These are phyloP conservation scores for Acyrthosiphon pisum DNA, from an alignment of 1,140 invertebrate genomes.

Conservation along the genomic window DNA sequence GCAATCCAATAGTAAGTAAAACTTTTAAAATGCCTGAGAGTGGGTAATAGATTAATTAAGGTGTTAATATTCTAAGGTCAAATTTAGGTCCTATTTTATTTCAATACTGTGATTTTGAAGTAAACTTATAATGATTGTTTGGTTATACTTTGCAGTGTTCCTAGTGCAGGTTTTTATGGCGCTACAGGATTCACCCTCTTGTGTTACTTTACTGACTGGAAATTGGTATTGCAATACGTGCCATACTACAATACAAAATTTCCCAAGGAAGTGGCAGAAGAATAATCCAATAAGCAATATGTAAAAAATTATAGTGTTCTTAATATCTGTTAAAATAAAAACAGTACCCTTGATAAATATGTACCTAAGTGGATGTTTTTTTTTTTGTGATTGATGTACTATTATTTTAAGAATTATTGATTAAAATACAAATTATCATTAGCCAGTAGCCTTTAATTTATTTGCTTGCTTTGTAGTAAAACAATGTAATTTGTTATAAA, in stretches of 20 bases:
- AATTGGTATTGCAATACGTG: conserved; percentile 72
- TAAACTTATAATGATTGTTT: neutral
- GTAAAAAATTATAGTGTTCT: conserved; percentile 16
- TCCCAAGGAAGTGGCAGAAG: conserved; percentile 55
- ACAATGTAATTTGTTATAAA: neutral
- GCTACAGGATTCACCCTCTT: conserved; percentile 67
- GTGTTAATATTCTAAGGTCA: conserved; percentile 2
- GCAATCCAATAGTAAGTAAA: conserved; percentile 21
- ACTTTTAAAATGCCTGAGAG: neutral
- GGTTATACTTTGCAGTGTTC: conserved; percentile 65
- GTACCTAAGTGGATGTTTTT: neutral
- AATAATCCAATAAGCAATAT: neutral
- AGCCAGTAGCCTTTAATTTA: neutral
- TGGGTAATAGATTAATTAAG: too few relatives aligned
- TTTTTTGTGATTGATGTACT: neutral
- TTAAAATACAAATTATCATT: conserved; percentile 13
- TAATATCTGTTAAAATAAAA: conserved; percentile 25
- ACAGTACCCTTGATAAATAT: neutral
- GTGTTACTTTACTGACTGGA: conserved; percentile 81
- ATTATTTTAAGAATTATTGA: conserved; percentile 27
- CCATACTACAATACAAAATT: conserved; percentile 80
- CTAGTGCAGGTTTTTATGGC: conserved; percentile 71
- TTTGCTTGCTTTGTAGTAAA: neutral
- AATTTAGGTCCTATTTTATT: neutral
- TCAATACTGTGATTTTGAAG: neutral